These are phyloP conservation scores for Bombus confusus DNA, from an alignment of 1,140 invertebrate genomes.

Conservation along the genomic window DNA sequence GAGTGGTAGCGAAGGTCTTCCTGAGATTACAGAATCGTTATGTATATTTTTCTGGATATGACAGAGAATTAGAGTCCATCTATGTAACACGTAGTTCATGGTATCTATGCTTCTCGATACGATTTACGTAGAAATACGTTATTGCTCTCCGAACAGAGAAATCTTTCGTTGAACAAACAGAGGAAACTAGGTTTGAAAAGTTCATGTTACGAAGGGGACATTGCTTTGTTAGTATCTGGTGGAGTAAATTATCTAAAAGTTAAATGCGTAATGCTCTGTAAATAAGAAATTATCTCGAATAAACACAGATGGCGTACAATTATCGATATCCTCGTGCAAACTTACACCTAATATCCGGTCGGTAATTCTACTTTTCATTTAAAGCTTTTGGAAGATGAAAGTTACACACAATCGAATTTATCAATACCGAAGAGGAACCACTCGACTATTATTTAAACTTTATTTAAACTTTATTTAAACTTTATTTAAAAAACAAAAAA, in stretches of 20 bases:
- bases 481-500: background rate
- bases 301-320: background rate
- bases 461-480: background rate
- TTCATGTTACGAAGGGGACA: background rate
- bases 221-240: background rate
- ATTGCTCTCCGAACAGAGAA: background rate
- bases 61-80: too few relatives aligned
- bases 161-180: background rate
- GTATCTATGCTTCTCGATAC: too few relatives aligned
- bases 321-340: background rate
- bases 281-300: background rate
- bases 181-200: background rate
- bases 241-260: background rate
- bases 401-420: background rate
- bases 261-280: background rate
- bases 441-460: background rate
- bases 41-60: too few relatives aligned
- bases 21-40: too few relatives aligned
- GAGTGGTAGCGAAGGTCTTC: too few relatives aligned
- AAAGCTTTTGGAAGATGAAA: background rate
- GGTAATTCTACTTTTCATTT: background rate
- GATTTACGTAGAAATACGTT: background rate
- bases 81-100: too few relatives aligned
- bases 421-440: background rate
- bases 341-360: background rate